Conservation (phyloP, 2,888 invertebrate genomes). For the Drosophila mimetica region DNA sequence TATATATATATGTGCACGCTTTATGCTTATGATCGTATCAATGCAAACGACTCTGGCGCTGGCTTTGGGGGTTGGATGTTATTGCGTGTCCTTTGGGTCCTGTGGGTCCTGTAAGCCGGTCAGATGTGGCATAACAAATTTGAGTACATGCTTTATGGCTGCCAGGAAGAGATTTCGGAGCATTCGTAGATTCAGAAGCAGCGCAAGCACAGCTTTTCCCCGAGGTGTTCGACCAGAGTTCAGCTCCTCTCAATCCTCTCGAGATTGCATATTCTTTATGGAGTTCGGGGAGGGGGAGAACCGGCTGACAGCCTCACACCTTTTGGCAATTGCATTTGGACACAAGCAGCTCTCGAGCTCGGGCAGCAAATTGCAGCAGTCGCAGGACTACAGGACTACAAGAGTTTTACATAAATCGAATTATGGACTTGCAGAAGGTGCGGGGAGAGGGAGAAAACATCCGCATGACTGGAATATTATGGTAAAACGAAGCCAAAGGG, state of each 20-base stretch:
- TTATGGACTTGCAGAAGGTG: slow-evolving; percentile 40
- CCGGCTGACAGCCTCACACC: slow-evolving; percentile 36
- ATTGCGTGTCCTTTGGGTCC: slow-evolving; percentile 47
- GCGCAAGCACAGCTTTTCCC: not conserved
- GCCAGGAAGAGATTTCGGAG: slow-evolving; percentile 30
- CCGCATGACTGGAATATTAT: slow-evolving; percentile 41
- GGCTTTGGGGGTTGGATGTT: slow-evolving; percentile 23
- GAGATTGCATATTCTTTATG: slow-evolving; percentile 42
- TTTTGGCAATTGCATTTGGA: slow-evolving; percentile 42
- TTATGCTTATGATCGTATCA: slow-evolving; percentile 69
- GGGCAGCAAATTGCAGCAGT: slow-evolving; percentile 49
- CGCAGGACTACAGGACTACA: slow-evolving; percentile 44
- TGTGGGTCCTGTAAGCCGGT: slow-evolving; percentile 31
- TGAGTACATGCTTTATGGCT: slow-evolving; percentile 39
- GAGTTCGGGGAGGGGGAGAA: slow-evolving; percentile 1
- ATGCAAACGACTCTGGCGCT: slow-evolving; percentile 44
- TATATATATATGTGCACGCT: slow-evolving; percentile 46
- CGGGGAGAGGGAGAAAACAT: not conserved
- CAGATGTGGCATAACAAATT: slow-evolving; percentile 46
- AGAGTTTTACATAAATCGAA: slow-evolving; percentile 65
- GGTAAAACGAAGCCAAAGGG: slow-evolving; percentile 44
- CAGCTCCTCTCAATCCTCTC: slow-evolving; percentile 18
- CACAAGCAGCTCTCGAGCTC: slow-evolving; percentile 22
- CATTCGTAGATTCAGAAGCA: not conserved
- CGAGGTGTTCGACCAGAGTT: slow-evolving; percentile 29